Conservation (phyloP, 2,888 invertebrate species). For the Carpatolechia fugitivella region DNA sequence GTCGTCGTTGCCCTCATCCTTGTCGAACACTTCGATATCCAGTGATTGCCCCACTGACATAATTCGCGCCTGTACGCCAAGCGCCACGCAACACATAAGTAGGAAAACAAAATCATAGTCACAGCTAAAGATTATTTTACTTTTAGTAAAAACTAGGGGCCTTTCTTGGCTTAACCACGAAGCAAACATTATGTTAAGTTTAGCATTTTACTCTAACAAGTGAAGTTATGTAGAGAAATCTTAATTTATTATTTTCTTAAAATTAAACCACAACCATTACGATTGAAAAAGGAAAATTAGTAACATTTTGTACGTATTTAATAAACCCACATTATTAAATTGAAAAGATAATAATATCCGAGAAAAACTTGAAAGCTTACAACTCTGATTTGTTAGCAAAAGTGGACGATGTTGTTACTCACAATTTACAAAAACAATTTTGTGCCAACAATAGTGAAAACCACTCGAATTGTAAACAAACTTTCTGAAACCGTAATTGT, state of each 20-base stretch:
- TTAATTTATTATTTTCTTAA: too few relatives aligned
- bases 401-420: slow-evolving; percentile 24
- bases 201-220: too few relatives aligned
- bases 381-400: slow-evolving; percentile 24
- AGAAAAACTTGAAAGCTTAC: slow-evolving; percentile 16
- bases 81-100: slow-evolving; percentile 72
- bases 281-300: too few relatives aligned
- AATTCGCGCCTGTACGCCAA: slow-evolving; percentile 73
- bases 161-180: neutral
- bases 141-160: neutral
- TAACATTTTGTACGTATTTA: too few relatives aligned
- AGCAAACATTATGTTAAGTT: too few relatives aligned
- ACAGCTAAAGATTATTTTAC: slow-evolving; percentile 37
- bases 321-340: too few relatives aligned
- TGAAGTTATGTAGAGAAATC: too few relatives aligned
- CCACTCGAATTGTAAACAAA: neutral
- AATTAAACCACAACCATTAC: too few relatives aligned
- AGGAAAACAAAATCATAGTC: slow-evolving; percentile 70
- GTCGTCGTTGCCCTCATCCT: slow-evolving; percentile 91
- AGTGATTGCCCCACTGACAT: slow-evolving; percentile 85
- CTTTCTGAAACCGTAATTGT: neutral
- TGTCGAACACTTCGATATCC: slow-evolving; percentile 89
- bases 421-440: slow-evolving; percentile 15
- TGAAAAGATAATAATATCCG: slow-evolving; percentile 1
- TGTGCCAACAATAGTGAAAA: neutral